Percentiles rank a stretch among this genome's conserved stretches.
These are phyloP conservation scores for Montipora foliosa DNA, from an alignment of 64 coral and sea anemone genomes.

Conservation along the genomic window DNA sequence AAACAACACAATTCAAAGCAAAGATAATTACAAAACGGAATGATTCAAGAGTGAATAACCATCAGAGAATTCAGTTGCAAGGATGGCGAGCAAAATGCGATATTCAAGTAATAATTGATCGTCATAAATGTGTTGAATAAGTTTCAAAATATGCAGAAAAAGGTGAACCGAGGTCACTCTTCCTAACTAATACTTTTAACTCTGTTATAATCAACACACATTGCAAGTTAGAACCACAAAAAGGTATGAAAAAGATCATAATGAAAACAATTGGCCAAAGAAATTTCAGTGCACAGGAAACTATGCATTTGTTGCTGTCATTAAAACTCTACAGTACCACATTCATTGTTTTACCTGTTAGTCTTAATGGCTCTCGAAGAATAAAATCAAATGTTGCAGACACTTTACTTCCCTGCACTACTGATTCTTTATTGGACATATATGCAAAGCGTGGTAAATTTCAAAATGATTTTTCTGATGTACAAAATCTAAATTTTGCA, in stretches of 20 bases:
- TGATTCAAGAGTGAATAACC: slow-evolving; percentile 63
- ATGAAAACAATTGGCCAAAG: slow-evolving; percentile 39
- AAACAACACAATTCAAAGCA: slow-evolving; percentile 56
- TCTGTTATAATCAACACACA: slow-evolving; percentile 3
- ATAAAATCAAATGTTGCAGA: background rate
- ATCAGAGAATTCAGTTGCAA: slow-evolving; percentile 54
- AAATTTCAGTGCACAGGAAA: slow-evolving; percentile 41
- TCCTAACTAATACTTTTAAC: slow-evolving; percentile 59
- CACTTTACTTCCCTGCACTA: background rate
- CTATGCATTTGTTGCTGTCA: slow-evolving; percentile 34
- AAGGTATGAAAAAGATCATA: slow-evolving; percentile 17
- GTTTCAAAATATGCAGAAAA: slow-evolving; percentile 22
- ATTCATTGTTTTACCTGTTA: slow-evolving; percentile 44
- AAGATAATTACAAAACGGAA: slow-evolving; percentile 73
- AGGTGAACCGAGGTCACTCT: slow-evolving; percentile 51
- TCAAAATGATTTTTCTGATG: slow-evolving; percentile 24
- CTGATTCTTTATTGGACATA: slow-evolving; percentile 47
- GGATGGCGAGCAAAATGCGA: slow-evolving; percentile 56
- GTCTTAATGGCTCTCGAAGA: slow-evolving; percentile 57
- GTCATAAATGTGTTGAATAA: slow-evolving; percentile 56
- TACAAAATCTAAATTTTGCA: slow-evolving; percentile 60
- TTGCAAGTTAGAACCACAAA: background rate
- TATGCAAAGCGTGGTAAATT: slow-evolving; percentile 61
- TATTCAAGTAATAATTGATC: slow-evolving; percentile 57
- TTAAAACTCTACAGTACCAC: slow-evolving; percentile 42